Evolutionary conservation across 2,797 vertebrate genomes (phyloP).

Genomic region (Coccyzus lansbergi): DNA sequence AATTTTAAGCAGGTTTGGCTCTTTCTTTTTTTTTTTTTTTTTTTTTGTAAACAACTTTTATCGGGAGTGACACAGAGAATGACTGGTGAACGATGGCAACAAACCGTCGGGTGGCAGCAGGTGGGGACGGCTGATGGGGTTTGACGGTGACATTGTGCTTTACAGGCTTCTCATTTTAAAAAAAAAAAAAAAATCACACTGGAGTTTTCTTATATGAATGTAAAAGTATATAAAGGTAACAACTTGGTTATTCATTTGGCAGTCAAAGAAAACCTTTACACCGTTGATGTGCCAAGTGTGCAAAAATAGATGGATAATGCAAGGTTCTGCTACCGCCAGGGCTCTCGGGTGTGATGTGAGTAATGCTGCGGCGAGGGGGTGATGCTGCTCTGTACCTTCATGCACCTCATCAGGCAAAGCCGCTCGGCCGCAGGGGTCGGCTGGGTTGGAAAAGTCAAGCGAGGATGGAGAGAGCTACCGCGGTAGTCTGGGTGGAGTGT

Average conservation of each 20-base stretch:
- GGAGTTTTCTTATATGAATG: background rate
- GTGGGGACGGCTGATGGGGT: background rate
- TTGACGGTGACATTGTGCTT: background rate
- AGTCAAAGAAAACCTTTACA: background rate
- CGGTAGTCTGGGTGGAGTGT: rapidly evolving
- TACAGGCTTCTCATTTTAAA: background rate
- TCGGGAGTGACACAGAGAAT: background rate
- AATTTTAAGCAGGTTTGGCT: background rate
- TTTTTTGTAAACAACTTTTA: slow-evolving; percentile 30
- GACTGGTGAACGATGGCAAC: rapidly evolving
- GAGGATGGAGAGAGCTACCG: background rate
- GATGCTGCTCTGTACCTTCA: rapidly evolving
- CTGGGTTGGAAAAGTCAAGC: rapidly evolving
- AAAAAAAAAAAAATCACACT: background rate
- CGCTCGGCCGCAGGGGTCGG: rapidly evolving
- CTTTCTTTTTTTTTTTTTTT: no score
- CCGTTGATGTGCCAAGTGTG: background rate
- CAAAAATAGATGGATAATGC: background rate
- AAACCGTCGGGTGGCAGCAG: background rate
- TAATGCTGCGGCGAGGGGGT: rapidly evolving
- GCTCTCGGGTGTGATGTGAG: rapidly evolving
- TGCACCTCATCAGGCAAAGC: background rate
- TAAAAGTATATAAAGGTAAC: background rate
- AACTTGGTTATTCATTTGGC: background rate
- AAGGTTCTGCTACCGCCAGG: background rate